Base-by-base conservation (phyloP, 2,888 invertebrate species). In the Biston betularia region DNA sequence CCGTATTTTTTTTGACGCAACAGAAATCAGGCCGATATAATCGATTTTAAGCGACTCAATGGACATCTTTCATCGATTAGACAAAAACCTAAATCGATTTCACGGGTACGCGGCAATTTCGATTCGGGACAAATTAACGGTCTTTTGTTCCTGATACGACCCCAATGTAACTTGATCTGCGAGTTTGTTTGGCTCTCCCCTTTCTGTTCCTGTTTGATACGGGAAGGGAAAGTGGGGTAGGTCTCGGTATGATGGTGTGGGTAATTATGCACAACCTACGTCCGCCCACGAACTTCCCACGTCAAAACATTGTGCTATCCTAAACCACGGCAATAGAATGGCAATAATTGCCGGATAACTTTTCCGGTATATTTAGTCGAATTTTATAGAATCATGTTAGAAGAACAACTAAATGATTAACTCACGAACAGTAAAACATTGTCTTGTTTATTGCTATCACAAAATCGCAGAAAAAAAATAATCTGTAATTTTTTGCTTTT, bases 221-320 rank as follows among this genome's bases (percentile, higher is more conserved):
- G 12, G 40, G 35, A 34, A 35, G 34, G 45, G 59, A 40, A 63
- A 68, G 68, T 67, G 57, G 59, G 69, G 71, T 69, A 73, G 85
- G 65, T 79, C 84, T 75, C 44, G 48, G 56, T 79, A 75, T 34
- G 60, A 61, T 80, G 82, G 86, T 62, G 66, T 65, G 57, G 57
- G 73, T 85, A 85, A 87, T 89, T 89, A 88, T 86, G 79, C 80
- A 75, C 75, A 78, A 70, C 87, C 87, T 77, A 89, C 88, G 80
- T 82, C 56, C 86, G 74, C 88, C 88, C 75, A 86, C 87, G 68
- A 63, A 56, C 88, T 83, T 88, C 89, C 88, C 87, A 89, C 87
- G 73, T 65, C 58, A 57, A 69, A 66, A 65, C 53, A 56, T 63
- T 70, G 62, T 69, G 49, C 15, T 68, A 69, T 66, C 62, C 73